A percentile compares a stretch with the other conserved stretches of the same genome.
These are phyloP conservation scores for Trididemnum miniatum DNA, from an alignment of 23 tunicate species.

Conservation along the genomic window DNA sequence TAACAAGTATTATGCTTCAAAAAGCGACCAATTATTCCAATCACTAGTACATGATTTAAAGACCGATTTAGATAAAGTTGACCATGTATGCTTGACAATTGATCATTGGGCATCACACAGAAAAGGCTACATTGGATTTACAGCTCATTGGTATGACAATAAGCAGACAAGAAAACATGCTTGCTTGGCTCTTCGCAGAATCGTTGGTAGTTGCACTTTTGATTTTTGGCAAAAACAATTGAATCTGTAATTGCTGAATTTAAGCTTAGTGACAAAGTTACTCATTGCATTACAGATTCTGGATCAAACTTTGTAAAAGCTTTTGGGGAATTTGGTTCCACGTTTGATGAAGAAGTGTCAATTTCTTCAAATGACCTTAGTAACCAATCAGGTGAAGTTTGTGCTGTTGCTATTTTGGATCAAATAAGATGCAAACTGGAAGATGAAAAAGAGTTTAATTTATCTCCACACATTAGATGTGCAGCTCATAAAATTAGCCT, in stretches of 20 bases:
- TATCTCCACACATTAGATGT: background rate
- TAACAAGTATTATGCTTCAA: background rate
- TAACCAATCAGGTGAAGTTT: background rate
- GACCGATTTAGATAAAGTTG: background rate
- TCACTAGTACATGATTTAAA: background rate
- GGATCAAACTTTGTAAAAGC: background rate
- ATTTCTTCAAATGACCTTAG: background rate
- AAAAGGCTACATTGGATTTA: background rate
- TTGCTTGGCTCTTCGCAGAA: background rate
- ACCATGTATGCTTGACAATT: background rate
- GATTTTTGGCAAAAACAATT: background rate
- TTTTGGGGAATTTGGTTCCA: background rate
- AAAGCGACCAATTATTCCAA: background rate
- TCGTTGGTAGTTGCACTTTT: background rate
- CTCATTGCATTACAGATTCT: background rate
- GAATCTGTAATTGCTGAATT: background rate
- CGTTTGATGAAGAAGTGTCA: background rate
- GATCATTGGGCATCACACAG: background rate
- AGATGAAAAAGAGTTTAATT: background rate
- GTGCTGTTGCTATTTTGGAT: background rate
- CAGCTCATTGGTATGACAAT: background rate
- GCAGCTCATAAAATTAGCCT: constrained; percentile 8
- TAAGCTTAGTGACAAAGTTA: background rate
- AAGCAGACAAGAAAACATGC: background rate
- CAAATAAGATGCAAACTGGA: background rate